These are phyloP conservation scores for Centruroides vittatus DNA, from an alignment of 1,140 invertebrate species.

Conservation along the genomic window DNA sequence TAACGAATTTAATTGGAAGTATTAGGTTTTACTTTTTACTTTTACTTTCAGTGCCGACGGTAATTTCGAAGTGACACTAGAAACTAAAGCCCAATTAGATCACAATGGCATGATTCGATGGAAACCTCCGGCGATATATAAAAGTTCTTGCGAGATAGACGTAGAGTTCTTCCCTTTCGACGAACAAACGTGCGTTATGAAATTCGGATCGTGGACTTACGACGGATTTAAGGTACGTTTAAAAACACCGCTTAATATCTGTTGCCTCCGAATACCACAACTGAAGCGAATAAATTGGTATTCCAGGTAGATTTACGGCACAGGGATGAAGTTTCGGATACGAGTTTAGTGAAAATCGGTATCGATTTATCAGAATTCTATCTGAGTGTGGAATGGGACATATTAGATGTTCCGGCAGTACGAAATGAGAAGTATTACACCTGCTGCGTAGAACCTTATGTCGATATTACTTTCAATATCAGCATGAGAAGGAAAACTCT, in stretches of 20 bases:
- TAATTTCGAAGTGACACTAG: constrained; percentile 92
- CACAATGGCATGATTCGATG: constrained; percentile 52
- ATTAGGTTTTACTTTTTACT: too few species aligned
- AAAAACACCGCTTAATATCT: too few species aligned
- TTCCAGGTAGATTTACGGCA: constrained; percentile 71
- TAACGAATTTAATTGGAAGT: too few species aligned
- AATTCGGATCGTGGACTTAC: constrained; percentile 97
- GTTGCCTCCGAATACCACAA: too few species aligned
- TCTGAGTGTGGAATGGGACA: constrained; percentile 94
- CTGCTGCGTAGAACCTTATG: constrained; percentile 52
- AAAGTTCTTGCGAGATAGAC: constrained; percentile 94
- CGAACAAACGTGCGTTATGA: constrained; percentile 83
- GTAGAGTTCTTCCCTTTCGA: constrained; percentile 94
- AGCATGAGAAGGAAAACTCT: constrained; percentile 89
- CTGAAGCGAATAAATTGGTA: constrained; percentile 16
- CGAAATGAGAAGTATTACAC: constrained; percentile 56
- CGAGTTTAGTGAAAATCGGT: constrained; percentile 16
- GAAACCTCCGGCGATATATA: constrained; percentile 77
- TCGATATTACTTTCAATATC: constrained; percentile 92
- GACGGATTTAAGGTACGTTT: constrained; percentile 27
- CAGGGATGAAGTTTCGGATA: constrained; percentile 51
- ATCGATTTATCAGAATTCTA: constrained; percentile 89
- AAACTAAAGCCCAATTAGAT: constrained; percentile 91
- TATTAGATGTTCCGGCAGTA: constrained; percentile 82
- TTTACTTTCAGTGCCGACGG: constrained; percentile 66